Evolutionary conservation across 2,113 vertebrate species (phyloP), one percentile per base, ranked within the genome.

Genomic region (Callaeas wilsoni): DNA sequence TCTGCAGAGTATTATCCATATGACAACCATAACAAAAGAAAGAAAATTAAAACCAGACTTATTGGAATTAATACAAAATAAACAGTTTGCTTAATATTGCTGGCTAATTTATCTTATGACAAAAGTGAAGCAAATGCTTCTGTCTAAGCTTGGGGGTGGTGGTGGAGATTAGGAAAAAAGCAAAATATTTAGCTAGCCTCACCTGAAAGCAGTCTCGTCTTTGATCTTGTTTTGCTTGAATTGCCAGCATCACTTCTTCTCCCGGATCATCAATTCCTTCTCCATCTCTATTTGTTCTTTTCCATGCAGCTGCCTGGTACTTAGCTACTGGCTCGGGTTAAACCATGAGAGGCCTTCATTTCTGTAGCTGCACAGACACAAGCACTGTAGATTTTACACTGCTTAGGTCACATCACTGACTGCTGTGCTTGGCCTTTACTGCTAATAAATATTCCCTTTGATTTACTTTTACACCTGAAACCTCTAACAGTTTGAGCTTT

Each of bases 31-130:
- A 87, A 83, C 64, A 93, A 87, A 93, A 76, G 63, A 68, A 89
- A 91, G 59, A 80, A 76, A 93, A 95, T 83, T 69, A 53, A 84
- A 93, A 37, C 22, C 87, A 90, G 70, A 47, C 27, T 55, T 25
- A 76, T 41, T 79, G 63, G 89, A 94, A 70, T 69, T 42, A 35
- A 85, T 76, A 83, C 69, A 94, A 95, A 95, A 93, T 79, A 84
- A 93, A 87, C 60, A 87, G 23, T 73, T 94, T 80, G 32, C 53
- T 84, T 95, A 93, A 57, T 84, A 84, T 39, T 41, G 79, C 70
- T 87, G 67, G 37, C 49, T 90, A 91, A 93, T 81, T 95, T 49
- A 56, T 83, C 68, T 60, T 75, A 22, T 3, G 37, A 84, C n/a
- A 79, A 78, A 87, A 85, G 35, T 39, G 67, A 87, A 94, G n/a